Base-by-base conservation (phyloP, 2,113 vertebrate species). In the Oplegnathus fasciatus region DNA sequence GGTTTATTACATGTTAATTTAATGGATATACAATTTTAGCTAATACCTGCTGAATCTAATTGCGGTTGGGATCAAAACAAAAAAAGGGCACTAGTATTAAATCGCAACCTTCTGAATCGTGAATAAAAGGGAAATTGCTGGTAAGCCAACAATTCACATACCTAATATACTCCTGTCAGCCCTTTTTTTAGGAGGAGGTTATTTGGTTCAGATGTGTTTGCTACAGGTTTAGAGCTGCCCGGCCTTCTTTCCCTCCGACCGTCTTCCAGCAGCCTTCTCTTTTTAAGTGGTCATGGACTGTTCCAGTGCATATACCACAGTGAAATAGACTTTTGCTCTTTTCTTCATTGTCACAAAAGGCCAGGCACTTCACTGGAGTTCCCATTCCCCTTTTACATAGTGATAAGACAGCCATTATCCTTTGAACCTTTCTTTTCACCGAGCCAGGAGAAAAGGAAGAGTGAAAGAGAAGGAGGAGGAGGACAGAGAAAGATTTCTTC, bases 321-420 rank as follows among this genome's bases (percentile, higher is more conserved):
- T 69, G 78, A 94, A 94, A 95, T 92, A 92, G 91, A 93, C 93
- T 93, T 92, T 86, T 93, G 92, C 89, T 88, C 93, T 94, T 95
- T 94, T 95, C 94, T 95, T 95, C 88, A 87, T 92, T 93, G 92
- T 91, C 88, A 95, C 94, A 95, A 96, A 95, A 95, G 94, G 94
- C 93, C 93, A 93, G 93, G 87, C 93, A 94, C 92, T 94, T 94
- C 89, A 90, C 88, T 88, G 91, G 92, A 94, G 93, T 93, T 93
- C 93, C 92, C 93, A 92, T 91, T 91, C 92, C 92, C 93, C 87
- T 92, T 95, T 95, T 94, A 94, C 94, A 94, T 95, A 94, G 91
- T 94, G 94, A 96, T 95, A 95, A 96, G 94, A 93, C 93, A 93
- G 91, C 91, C 94, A 95, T 96, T 95, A 95, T 95, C 91, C 95